These are phyloP conservation scores for Cirrhinus mrigala DNA, from an alignment of 2,797 vertebrate genomes.

Conservation along the genomic window DNA sequence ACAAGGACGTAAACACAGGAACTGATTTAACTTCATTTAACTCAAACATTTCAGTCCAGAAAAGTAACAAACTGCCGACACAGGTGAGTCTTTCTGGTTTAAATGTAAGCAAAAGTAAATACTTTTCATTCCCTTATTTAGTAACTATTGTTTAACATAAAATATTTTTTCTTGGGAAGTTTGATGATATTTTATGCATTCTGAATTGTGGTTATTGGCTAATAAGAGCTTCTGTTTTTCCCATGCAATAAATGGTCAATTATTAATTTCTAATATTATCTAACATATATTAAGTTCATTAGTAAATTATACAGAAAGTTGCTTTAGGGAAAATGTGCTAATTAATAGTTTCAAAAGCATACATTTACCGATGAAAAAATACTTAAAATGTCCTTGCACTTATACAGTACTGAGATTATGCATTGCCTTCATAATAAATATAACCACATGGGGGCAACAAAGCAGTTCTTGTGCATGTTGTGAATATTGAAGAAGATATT, in stretches of 20 bases:
- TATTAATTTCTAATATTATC: not conserved
- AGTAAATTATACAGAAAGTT: not conserved
- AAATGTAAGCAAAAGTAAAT: not conserved
- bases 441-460: constrained; percentile 14
- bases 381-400: not conserved
- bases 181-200: not conserved
- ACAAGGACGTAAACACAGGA: constrained; percentile 38
- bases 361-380: not conserved
- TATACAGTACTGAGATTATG: not conserved
- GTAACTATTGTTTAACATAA: not conserved
- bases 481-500: not conserved
- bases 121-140: not conserved
- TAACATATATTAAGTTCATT: not conserved
- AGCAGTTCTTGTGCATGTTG: not conserved
- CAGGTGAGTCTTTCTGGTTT: constrained; percentile 6
- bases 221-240: not conserved
- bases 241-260: not conserved
- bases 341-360: not conserved
- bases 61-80: not conserved
- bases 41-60: constrained; percentile 8
- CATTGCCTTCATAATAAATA: not conserved
- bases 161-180: not conserved
- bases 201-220: not conserved
- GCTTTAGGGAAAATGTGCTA: not conserved
- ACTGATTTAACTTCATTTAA: constrained; percentile 5